Evolutionary conservation across 2,797 vertebrate genomes (phyloP), one percentile per base, ranked within the genome.

Genomic region (Uromys caudimaculatus): DNA sequence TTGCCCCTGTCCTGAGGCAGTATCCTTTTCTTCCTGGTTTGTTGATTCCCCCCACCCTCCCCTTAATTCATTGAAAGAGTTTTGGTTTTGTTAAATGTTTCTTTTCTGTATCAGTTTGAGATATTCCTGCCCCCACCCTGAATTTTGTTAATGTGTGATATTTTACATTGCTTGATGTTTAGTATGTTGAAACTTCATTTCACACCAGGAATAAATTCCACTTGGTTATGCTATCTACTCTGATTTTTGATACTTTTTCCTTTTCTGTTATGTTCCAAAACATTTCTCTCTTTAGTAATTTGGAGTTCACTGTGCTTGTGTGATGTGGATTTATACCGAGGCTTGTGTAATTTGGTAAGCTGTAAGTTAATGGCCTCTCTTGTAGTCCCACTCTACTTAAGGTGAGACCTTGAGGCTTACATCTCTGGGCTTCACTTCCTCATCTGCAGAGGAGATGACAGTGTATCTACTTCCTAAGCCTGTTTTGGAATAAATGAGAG

Each of bases 401-500:
- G 16, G 0, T 23, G 58, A 79, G 62, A 38, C 50, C 3, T 71
- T 71, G 89, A 62, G 64, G 29, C 32, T 89, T 75, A 50, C n/a
- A 19, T 81, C 50, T 93, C 4, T 85, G 73, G 47, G 52, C 58
- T 93, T 85, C n/a, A 38, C 82, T 87, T 92, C 60, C 23, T 95
- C 62, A 41, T 58, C 32, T 92, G 69, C 87, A 60, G n/a, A 77
- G 79, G 62, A 88, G 41, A 52, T 73, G 56, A 94, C 69, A 71
- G 27, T 64, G 1, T 86, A 16, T 82, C 94, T 79, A 24, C 47
- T 81, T 92, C 67, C 76, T 47, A 71, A 79, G 24, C 21, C 67
- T 67, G 64, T 91, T 93, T 82, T 93, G 75, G 78, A 96, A 83
- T 50, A 75, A 75, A 38, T 11, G 32, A 76, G 44, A 93, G 50